Evolutionary conservation across 2,888 invertebrate species (phyloP), one percentile per base, ranked within the genome.

Genomic region (Carcina quercana): DNA sequence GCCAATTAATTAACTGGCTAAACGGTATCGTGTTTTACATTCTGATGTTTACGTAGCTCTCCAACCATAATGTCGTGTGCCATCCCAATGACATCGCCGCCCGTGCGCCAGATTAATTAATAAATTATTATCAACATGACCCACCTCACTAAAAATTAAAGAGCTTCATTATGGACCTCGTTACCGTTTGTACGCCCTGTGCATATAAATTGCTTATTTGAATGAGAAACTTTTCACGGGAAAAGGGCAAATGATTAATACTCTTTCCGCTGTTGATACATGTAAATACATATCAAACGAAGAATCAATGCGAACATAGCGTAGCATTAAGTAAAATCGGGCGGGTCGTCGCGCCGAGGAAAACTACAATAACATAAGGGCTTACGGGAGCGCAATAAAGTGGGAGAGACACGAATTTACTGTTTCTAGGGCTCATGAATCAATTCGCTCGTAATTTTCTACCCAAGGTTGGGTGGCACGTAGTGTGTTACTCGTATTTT

Each of bases 1-100:
- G 59, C 59, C 70, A 82, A 83, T 82, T 82, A 82, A 82, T 82
- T 80, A 82, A 73, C 75, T 62, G 65, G 69, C 79, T 80, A 82
- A 82, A 80, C 78, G 75, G 60, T 75, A 78, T 74, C 73, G 68
- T 75, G 80, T 79, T 80, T 72, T 74, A 80, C 75, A 79, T 74
- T 73, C 54, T 76, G 68, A 73, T 82, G 76, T 82, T 82, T 78
- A 74, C 80, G 64, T 63, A 70, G 65, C 80, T 72, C 80, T 83
- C 75, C 64, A 69, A 56, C 66, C 67, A 74, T 74, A 74, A 76
- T 80, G 79, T 82, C 71, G 59, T 62, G 55, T 55, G 60, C 58
- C 58, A 66, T 62, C 63, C 61, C 61, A 63, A 67, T 70, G 73
- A 72, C 73, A 71, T 56, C 52, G 58, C 63, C 55, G 55, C 54